Conservation (phyloP, 2,797 vertebrate genomes). For the Acanthornis magna region DNA sequence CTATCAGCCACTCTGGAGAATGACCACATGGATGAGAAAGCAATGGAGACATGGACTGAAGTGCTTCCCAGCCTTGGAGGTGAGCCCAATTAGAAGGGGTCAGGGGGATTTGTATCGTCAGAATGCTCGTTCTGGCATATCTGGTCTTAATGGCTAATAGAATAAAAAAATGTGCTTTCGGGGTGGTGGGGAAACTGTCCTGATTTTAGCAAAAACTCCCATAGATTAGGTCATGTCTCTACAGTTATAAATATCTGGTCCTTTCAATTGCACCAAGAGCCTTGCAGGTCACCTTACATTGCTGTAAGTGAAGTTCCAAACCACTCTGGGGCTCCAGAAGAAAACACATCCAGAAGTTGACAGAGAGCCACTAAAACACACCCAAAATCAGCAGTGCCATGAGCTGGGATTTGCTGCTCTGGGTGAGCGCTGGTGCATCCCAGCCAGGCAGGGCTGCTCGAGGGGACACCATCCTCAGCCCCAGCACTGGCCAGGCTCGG, state of each 20-base stretch:
- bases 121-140: neutral
- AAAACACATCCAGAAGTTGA: neutral
- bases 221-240: neutral
- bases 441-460: accelerated
- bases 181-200: neutral
- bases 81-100: neutral
- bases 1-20: neutral
- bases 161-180: neutral
- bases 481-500: neutral
- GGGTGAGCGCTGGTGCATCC: neutral
- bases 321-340: neutral
- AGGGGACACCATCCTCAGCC: neutral
- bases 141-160: neutral
- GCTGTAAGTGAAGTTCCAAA: neutral
- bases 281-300: neutral
- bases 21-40: neutral
- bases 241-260: neutral
- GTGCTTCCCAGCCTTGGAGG: neutral
- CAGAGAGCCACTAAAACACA: neutral
- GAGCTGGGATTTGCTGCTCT: neutral
- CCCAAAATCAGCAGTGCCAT: accelerated
- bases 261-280: neutral
- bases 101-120: neutral
- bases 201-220: neutral
- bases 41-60: neutral